Conservation (phyloP, 2,113 vertebrate genomes). For the Pollimyrus isidori region DNA sequence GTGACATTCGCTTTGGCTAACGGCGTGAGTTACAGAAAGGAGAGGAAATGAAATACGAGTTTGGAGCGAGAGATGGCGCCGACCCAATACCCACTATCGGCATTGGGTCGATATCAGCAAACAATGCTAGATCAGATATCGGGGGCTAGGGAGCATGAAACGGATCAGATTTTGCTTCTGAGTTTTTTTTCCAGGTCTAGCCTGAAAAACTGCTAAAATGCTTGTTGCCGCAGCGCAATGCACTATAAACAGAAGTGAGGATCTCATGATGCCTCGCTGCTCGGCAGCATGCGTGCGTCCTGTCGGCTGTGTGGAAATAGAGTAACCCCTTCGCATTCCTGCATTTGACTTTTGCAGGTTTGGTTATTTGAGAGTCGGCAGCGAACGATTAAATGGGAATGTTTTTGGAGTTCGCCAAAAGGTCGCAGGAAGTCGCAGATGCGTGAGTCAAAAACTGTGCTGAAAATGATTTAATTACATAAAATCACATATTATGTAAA, state of each 20-base stretch:
- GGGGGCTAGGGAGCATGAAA: background rate
- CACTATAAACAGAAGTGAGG: background rate
- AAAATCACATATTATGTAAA: no score
- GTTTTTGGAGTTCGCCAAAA: no score
- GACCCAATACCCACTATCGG: background rate
- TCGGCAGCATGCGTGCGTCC: background rate
- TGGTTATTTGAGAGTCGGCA: background rate
- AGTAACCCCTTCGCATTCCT: background rate
- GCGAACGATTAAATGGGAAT: no score
- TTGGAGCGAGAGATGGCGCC: background rate
- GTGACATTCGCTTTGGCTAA: background rate
- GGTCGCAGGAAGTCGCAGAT: no score
- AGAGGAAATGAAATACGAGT: background rate
- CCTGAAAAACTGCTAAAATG: background rate
- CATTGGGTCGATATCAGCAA: background rate
- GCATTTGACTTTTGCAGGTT: background rate
- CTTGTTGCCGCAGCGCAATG: background rate
- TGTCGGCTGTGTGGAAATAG: background rate
- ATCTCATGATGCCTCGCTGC: no score
- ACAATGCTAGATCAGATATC: background rate
- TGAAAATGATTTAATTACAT: no score
- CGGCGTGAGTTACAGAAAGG: background rate
- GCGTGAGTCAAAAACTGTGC: no score
- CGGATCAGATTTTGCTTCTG: background rate
- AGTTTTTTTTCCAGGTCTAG: background rate